phyloP scores from a whole-genome alignment of 2,113 vertebrate species.

The Macquaria ambigua region DNA sequence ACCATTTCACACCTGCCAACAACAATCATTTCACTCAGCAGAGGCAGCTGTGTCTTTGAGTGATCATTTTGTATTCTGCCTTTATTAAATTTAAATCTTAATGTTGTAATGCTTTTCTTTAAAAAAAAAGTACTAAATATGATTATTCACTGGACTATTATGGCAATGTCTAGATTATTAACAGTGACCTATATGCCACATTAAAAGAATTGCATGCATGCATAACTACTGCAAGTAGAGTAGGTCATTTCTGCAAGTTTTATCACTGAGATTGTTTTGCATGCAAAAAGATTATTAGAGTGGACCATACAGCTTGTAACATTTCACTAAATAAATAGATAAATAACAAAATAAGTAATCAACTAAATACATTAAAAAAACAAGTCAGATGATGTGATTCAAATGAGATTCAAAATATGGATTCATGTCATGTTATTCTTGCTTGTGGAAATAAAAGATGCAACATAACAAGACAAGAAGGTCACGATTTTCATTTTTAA shows the following conservation, averaged over 20 bases:
- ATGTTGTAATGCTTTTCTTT: background rate
- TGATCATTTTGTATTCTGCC: background rate
- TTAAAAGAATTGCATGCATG: background rate
- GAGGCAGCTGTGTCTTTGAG: background rate
- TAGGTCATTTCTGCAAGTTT: background rate
- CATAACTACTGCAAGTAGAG: background rate
- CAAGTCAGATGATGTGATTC: too few species aligned
- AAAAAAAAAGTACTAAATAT: background rate
- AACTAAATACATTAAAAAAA: background rate
- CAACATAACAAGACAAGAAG: background rate
- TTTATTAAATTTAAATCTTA: background rate
- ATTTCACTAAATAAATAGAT: background rate
- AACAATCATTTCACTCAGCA: background rate
- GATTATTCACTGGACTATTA: background rate
- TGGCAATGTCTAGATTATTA: slow-evolving; percentile 7
- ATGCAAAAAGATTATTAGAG: background rate
- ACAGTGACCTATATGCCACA: slow-evolving; percentile 15
- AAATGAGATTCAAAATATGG: background rate
- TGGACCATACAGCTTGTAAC: background rate
- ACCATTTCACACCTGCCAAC: slow-evolving; percentile 23
- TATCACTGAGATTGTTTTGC: slow-evolving; percentile 3
- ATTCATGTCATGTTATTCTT: background rate
- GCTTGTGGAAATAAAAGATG: background rate
- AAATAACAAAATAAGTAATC: background rate
- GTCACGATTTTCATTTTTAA: background rate